Percentiles rank a stretch among this genome's conserved stretches.
Evolutionary conservation across 1,140 invertebrate genomes (phyloP).

Genomic region (Pachypeltis micranthus): DNA sequence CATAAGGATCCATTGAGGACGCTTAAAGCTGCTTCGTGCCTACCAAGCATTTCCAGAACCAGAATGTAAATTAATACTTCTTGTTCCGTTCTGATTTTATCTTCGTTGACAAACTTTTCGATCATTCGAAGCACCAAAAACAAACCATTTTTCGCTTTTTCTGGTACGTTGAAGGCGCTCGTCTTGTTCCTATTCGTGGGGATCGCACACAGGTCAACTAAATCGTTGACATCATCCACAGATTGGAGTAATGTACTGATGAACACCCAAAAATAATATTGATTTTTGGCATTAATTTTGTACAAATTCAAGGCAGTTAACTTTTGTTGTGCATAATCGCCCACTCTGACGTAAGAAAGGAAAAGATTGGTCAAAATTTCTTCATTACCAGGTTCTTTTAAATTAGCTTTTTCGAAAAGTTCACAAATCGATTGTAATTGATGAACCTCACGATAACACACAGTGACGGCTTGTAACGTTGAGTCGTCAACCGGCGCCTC

Average conservation of each 20-base stretch:
- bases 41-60: conserved; percentile 70
- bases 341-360: conserved; percentile 85
- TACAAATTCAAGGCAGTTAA: conserved; percentile 77
- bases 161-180: background rate
- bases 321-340: conserved; percentile 85
- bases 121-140: conserved; percentile 39
- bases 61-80: conserved; percentile 85
- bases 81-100: conserved; percentile 84
- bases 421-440: conserved; percentile 76
- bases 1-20: conserved; percentile 66
- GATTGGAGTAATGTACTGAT: conserved; percentile 93
- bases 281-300: conserved; percentile 83
- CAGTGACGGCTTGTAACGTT: conserved; percentile 90
- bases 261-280: conserved; percentile 95
- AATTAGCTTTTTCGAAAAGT: conserved; percentile 77
- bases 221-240: conserved; percentile 6
- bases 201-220: background rate
- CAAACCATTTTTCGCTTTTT: background rate
- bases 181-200: background rate
- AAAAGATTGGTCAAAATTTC: conserved; percentile 87
- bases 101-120: conserved; percentile 75
- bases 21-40: conserved; percentile 67
- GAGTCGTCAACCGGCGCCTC: conserved; percentile 80
- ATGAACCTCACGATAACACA: conserved; percentile 85
- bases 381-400: conserved; percentile 75